Conservation (phyloP, 2,113 vertebrate species). For the Amphiprion ocellaris region DNA sequence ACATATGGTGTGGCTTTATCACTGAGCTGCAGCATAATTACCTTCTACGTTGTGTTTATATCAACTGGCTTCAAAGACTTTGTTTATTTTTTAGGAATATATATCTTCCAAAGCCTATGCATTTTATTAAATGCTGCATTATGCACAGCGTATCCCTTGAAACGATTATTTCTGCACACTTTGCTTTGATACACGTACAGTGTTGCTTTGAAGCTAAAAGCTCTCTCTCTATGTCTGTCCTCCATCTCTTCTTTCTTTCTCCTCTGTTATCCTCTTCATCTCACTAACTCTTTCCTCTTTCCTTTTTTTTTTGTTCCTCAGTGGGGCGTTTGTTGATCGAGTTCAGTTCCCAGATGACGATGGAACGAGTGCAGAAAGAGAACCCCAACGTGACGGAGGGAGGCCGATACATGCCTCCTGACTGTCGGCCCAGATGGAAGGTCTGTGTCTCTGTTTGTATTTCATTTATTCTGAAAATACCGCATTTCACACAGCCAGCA, state of each 20-base stretch:
- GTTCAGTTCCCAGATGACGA: constrained; percentile 97
- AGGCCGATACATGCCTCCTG: constrained; percentile 91
- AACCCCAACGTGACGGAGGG: constrained; percentile 96
- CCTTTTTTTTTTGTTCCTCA: constrained; percentile 68
- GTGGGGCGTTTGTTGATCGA: constrained; percentile 97
- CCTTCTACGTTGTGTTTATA: constrained; percentile 53
- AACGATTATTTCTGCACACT: constrained; percentile 56
- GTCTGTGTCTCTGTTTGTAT: constrained; percentile 42
- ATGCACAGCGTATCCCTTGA: constrained; percentile 51
- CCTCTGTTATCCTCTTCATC: constrained; percentile 32
- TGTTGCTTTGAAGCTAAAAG: constrained; percentile 67
- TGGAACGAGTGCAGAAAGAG: constrained; percentile 97
- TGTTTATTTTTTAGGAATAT: constrained; percentile 55
- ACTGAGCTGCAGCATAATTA: constrained; percentile 49
- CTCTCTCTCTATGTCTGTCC: constrained; percentile 6
- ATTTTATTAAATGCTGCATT: constrained; percentile 65
- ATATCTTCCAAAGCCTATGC: constrained; percentile 51
- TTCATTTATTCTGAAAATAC: neutral
- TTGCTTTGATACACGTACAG: constrained; percentile 53
- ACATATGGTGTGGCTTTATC: constrained; percentile 34
- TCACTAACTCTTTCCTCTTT: constrained; percentile 30
- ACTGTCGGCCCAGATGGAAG: constrained; percentile 93
- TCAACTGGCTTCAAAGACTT: constrained; percentile 67
- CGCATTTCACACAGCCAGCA: neutral
- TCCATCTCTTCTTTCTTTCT: neutral